Evolutionary conservation across 2,113 vertebrate species (phyloP), one percentile per base, ranked within the genome.

Genomic region (Cyprinodon variegatus): DNA sequence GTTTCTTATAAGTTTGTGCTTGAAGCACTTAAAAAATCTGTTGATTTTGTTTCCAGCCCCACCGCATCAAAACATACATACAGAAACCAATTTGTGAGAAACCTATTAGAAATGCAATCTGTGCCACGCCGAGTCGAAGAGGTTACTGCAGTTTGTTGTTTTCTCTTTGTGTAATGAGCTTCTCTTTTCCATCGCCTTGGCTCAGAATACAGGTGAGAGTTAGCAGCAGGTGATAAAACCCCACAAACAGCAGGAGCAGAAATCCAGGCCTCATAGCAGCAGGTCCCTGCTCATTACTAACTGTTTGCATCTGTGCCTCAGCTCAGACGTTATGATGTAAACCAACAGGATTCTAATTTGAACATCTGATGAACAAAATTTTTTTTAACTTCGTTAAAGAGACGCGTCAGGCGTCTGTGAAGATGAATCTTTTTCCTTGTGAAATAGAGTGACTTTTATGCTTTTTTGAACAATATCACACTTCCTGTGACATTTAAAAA

Each of bases 401-500:
- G 20, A 17, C n/a, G 15, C 0, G n/a, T 63, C 12, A 46, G 46
- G 9, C 61, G 65, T 74, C 17, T 48, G 43, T 50, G 48, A 65
- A 46, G 20, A 48, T 12, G 36, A 29, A 62, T 2, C 4, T 5
- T 14, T 62, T 14, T 62, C 4, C 6, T 17, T 9, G 15, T 7
- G 8, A 57, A 57, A 57, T 57, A 4, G 8, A 41, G 11, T 10
- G 17, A 64, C 3, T 63, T 64, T 50, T 11, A 61, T 38, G 11
- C 11, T 14, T 13, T 64, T 78, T 79, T 71, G 17, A 81, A 63
- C 39, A 43, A 77, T 57, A 46, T 46, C 13, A 10, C 53, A 59
- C 70, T 86, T 86, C 79, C 68, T 80, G 76, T 80, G 79, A 77
- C 76, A 72, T 79, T 79, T 76, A 39, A 77, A 66, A 59, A 59